Evolutionary conservation across 1,140 invertebrate species (phyloP).

Genomic region (Trichonephila clavipes): DNA sequence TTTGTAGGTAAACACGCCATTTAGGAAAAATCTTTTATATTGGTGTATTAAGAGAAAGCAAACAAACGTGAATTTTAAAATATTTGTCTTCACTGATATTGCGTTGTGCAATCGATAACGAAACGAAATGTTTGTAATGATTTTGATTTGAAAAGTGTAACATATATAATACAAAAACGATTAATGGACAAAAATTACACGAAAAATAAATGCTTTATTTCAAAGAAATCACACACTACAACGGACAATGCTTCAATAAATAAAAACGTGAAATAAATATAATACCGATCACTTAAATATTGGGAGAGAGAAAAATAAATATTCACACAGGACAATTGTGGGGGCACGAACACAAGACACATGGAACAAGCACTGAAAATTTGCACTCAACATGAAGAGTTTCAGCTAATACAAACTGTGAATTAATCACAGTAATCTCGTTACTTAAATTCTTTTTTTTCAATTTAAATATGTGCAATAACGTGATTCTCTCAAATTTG

Average conservation of each 20-base stretch:
- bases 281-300: slow-evolving; percentile 41
- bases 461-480: not conserved
- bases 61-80: too few relatives aligned
- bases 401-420: not conserved
- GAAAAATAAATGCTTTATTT: not conserved
- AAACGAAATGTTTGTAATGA: too few relatives aligned
- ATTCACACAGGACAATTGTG: not conserved
- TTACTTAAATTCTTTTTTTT: not conserved
- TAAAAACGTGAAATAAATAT: slow-evolving; percentile 56
- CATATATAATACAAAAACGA: slow-evolving; percentile 34
- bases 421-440: not conserved
- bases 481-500: not conserved
- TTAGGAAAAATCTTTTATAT: too few relatives aligned
- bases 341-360: slow-evolving; percentile 16
- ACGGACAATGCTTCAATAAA: slow-evolving; percentile 51
- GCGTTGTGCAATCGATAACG: too few relatives aligned
- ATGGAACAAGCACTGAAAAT: not conserved
- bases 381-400: not conserved
- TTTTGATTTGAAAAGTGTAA: too few relatives aligned
- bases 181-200: too few relatives aligned
- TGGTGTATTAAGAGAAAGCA: too few relatives aligned
- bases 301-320: not conserved
- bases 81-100: too few relatives aligned
- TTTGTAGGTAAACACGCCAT: too few relatives aligned
- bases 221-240: slow-evolving; percentile 22